These are phyloP conservation scores for Neoarius graeffei DNA, from an alignment of 2,113 vertebrate species.

Conservation along the genomic window DNA sequence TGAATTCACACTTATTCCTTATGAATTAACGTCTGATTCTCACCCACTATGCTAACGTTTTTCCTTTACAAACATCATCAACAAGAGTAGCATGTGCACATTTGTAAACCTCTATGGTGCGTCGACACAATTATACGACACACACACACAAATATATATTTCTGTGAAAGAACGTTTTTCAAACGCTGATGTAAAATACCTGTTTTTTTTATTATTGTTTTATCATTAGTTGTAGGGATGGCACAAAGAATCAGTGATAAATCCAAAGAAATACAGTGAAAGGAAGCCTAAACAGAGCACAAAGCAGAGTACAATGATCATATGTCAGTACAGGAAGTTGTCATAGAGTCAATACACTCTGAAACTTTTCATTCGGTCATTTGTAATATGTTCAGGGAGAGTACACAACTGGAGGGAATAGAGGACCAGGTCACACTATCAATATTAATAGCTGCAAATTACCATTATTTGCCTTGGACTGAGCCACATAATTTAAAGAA, in stretches of 20 bases:
- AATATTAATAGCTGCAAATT: slow-evolving; percentile 2
- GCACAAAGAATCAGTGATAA: slow-evolving; percentile 69
- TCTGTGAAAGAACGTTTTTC: neutral
- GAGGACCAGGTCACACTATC: neutral
- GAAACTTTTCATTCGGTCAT: neutral
- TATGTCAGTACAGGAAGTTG: slow-evolving; percentile 64
- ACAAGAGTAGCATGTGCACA: neutral
- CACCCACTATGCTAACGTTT: neutral
- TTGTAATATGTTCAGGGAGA: neutral
- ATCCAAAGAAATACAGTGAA: slow-evolving; percentile 72
- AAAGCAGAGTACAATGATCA: slow-evolving; percentile 73
- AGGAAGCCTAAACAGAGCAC: slow-evolving; percentile 72
- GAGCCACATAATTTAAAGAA: neutral
- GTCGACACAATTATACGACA: neutral
- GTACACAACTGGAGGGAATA: neutral
- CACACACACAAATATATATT: neutral
- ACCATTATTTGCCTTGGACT: slow-evolving; percentile 1
- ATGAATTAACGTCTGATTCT: neutral
- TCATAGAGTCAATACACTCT: slow-evolving; percentile 39
- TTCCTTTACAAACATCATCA: neutral
- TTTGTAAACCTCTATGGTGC: neutral
- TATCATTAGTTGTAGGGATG: slow-evolving; percentile 77
- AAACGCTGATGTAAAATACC: slow-evolving; percentile 66
- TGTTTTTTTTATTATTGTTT: slow-evolving; percentile 69
- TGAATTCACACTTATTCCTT: neutral